Conservation (phyloP, 2,888 invertebrate species). For the Drosophila cyrtoloma region DNA sequence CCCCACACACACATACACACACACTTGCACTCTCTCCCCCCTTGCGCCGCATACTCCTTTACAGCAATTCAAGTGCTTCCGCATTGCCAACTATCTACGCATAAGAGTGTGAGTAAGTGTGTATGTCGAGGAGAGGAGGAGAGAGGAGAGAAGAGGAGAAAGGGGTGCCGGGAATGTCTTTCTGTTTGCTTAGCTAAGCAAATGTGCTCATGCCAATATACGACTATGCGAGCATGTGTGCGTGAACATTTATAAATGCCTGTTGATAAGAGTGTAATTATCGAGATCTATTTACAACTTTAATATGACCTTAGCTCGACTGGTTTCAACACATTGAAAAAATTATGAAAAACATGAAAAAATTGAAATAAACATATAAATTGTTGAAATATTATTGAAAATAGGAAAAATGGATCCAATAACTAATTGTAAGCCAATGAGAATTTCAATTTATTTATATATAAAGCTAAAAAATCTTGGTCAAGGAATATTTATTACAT, state of each 20-base stretch:
- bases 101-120: slow-evolving; percentile 17
- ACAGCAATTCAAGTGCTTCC: slow-evolving; percentile 63
- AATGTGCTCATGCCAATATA: slow-evolving; percentile 43
- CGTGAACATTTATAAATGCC: slow-evolving; percentile 17
- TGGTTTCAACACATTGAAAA: neutral
- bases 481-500: neutral
- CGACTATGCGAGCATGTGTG: neutral
- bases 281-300: slow-evolving; percentile 9
- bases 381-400: neutral
- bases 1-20: neutral
- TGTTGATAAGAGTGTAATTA: slow-evolving; percentile 39
- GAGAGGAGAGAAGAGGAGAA: neutral
- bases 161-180: slow-evolving; percentile 8
- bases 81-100: slow-evolving; percentile 33
- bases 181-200: slow-evolving; percentile 53
- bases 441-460: neutral
- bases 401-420: neutral
- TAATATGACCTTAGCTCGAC: neutral
- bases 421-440: neutral
- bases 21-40: neutral
- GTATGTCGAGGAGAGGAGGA: neutral
- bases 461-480: neutral
- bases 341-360: neutral
- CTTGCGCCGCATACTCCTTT: slow-evolving; percentile 1
- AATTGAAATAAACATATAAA: neutral